Conservation (phyloP, 1,140 invertebrate species). For the Pissodes strobi region DNA sequence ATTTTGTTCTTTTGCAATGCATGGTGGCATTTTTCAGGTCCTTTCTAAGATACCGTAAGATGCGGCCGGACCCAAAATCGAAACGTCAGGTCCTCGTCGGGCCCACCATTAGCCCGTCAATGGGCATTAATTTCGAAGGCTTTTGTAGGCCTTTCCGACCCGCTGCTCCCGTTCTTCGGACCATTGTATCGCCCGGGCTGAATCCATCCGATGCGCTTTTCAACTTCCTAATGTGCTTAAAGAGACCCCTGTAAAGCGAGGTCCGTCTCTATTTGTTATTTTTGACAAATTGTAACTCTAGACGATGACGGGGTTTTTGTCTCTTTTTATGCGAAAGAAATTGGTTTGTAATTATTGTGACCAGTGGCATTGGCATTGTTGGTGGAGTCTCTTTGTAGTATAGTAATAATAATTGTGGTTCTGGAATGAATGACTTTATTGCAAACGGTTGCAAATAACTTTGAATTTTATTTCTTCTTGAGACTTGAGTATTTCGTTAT, state of each 20-base stretch:
- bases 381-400: too few species aligned
- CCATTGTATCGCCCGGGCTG: constrained; percentile 10
- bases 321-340: constrained; percentile 2
- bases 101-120: constrained; percentile 36
- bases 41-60: too few species aligned
- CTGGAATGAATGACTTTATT: too few species aligned
- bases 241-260: constrained; percentile 11
- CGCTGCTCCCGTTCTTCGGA: constrained; percentile 25
- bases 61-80: too few species aligned
- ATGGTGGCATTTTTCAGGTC: too few species aligned
- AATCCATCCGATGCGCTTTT: constrained; percentile 28
- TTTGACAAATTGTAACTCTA: constrained; percentile 28
- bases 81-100: constrained; percentile 15
- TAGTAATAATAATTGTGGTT: too few species aligned
- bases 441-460: too few species aligned
- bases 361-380: neutral
- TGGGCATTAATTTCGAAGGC: constrained; percentile 28
- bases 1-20: too few species aligned
- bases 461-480: too few species aligned
- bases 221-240: constrained; percentile 29
- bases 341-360: constrained; percentile 1
- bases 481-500: too few species aligned
- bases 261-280: constrained; percentile 20
- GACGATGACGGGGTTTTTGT: constrained; percentile 14
- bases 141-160: constrained; percentile 24